These are phyloP conservation scores for Trichacis sp. DNA, from an alignment of 2,888 invertebrate species.

Conservation along the genomic window DNA sequence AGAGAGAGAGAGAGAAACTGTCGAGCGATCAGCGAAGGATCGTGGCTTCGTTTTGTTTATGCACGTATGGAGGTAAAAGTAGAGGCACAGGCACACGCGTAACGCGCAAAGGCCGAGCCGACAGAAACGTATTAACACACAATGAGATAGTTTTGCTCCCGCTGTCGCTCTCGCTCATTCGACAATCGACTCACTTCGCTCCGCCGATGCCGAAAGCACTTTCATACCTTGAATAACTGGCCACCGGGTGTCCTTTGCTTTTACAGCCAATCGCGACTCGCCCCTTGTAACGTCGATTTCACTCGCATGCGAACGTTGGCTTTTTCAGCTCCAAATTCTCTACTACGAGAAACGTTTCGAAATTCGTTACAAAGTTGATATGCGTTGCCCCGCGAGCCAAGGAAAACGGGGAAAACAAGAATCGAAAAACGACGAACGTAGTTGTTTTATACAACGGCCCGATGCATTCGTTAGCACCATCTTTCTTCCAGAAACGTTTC, in stretches of 20 bases:
- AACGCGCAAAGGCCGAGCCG: constrained; percentile 50
- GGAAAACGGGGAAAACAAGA: too few relatives aligned
- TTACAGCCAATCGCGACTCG: background rate
- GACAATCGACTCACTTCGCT: constrained; percentile 50
- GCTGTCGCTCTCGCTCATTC: constrained; percentile 52
- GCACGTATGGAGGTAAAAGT: constrained; percentile 31
- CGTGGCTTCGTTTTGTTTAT: constrained; percentile 31
- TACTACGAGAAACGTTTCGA: too few relatives aligned
- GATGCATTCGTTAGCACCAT: too few relatives aligned
- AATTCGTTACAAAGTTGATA: too few relatives aligned
- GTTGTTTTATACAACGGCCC: too few relatives aligned
- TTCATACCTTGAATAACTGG: constrained; percentile 53
- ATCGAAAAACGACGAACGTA: too few relatives aligned
- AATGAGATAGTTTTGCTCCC: constrained; percentile 69
- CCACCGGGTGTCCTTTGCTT: constrained; percentile 48
- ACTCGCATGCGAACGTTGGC: too few relatives aligned
- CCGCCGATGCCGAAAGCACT: constrained; percentile 49
- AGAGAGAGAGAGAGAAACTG: too few relatives aligned
- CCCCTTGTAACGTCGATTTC: too few relatives aligned
- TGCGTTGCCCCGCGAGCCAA: too few relatives aligned
- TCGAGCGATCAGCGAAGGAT: too few relatives aligned
- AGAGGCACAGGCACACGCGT: constrained; percentile 31
- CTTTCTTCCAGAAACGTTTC: constrained; percentile 36
- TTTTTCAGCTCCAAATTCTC: background rate
- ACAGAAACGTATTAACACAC: constrained; percentile 68